Percentiles rank a stretch among this genome's conserved stretches.
Evolutionary conservation across 2,888 invertebrate species (phyloP).

Genomic region (Leptodirus hochenwartii): DNA sequence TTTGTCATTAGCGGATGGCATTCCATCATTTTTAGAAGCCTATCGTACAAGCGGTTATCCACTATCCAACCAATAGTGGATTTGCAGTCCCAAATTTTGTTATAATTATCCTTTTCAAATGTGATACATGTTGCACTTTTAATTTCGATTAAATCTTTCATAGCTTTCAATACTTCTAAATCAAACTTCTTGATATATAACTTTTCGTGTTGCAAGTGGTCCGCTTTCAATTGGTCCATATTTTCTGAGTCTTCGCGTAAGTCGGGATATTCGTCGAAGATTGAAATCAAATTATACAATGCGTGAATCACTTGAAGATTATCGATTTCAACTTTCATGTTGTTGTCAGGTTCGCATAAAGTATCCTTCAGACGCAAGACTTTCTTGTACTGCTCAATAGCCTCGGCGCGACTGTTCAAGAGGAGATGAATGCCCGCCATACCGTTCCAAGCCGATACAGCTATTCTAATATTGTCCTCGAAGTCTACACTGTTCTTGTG

Average conservation of each 20-base stretch:
- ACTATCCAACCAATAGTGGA: too few relatives aligned
- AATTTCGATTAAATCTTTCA: too few relatives aligned
- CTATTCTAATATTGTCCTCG: slow-evolving; percentile 41
- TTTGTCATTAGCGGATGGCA: too few relatives aligned
- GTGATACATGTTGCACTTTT: too few relatives aligned
- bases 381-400: slow-evolving; percentile 40
- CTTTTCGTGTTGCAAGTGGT: slow-evolving; percentile 33
- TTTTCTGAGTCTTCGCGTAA: slow-evolving; percentile 30
- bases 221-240: slow-evolving; percentile 25
- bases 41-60: too few relatives aligned
- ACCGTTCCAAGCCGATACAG: slow-evolving; percentile 49
- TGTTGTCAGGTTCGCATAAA: slow-evolving; percentile 17
- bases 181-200: slow-evolving; percentile 31
- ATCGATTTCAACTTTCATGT: slow-evolving; percentile 35
- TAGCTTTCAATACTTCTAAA: slow-evolving; percentile 4
- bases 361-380: slow-evolving; percentile 32
- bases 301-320: slow-evolving; percentile 48
- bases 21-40: too few relatives aligned
- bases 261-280: slow-evolving; percentile 19
- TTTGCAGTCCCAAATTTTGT: too few relatives aligned
- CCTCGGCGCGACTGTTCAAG: slow-evolving; percentile 29
- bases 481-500: slow-evolving; percentile 38
- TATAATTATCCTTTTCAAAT: too few relatives aligned
- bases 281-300: slow-evolving; percentile 41
- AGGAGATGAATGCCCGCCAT: slow-evolving; percentile 44